These are phyloP conservation scores for Notoglanidium macrostoma DNA, from an alignment of 2,797 vertebrate genomes.

Conservation along the genomic window DNA sequence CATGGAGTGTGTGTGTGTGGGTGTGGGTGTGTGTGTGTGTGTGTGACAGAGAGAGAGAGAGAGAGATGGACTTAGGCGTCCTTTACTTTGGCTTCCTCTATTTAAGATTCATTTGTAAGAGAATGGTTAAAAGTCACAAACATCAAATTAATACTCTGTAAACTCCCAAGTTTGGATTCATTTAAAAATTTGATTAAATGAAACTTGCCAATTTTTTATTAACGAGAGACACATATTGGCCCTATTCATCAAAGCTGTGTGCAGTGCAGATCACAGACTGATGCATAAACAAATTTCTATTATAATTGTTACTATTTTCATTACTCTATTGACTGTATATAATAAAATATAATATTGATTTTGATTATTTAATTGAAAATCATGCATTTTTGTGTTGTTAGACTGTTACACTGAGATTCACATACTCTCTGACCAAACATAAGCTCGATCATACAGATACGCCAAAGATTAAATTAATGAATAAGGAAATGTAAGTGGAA, in stretches of 20 bases:
- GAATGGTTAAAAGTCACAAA: constrained; percentile 18
- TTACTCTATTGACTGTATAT: not conserved
- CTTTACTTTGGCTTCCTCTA: constrained; percentile 17
- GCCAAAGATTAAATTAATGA: not conserved
- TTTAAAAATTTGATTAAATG: not conserved
- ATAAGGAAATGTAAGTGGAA: not conserved
- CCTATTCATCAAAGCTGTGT: not conserved
- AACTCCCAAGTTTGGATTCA: not conserved
- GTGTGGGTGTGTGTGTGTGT: constrained; percentile 9
- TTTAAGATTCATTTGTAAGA: constrained; percentile 36
- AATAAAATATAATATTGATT: not conserved
- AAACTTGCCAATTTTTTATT: not conserved
- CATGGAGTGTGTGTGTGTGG: constrained; percentile 7
- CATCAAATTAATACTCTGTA: constrained; percentile 8
- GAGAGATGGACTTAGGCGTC: not conserved
- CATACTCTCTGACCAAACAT: not conserved
- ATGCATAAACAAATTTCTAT: not conserved
- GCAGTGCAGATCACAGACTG: not conserved
- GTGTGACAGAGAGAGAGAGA: not conserved
- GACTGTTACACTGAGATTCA: not conserved
- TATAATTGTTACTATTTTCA: not conserved
- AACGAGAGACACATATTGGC: not conserved
- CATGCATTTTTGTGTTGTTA: not conserved
- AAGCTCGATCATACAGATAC: not conserved
- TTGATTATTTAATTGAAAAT: not conserved